Percentiles rank a stretch among this genome's conserved stretches.
phyloP scores from a whole-genome alignment of 2,797 vertebrate species.

The Accipiter superciliosus region DNA sequence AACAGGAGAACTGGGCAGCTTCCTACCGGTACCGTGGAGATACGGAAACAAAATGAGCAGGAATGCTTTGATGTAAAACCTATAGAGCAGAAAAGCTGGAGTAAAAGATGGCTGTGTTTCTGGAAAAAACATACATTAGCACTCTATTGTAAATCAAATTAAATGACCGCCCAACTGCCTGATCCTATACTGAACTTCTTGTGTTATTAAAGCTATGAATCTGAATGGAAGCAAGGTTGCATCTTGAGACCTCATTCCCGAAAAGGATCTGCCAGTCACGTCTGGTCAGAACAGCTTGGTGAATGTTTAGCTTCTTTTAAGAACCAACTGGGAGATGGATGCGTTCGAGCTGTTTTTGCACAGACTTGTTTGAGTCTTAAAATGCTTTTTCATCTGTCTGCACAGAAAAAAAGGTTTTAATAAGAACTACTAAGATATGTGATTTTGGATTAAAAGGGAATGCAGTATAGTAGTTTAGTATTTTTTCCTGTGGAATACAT shows the following conservation, averaged over 20 bases:
- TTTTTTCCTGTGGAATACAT: neutral
- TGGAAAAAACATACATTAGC: neutral
- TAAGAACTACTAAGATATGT: neutral
- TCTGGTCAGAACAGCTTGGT: slow-evolving; percentile 20
- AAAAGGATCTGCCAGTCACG: slow-evolving; percentile 14
- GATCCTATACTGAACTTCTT: neutral
- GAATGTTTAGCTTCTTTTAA: slow-evolving; percentile 32
- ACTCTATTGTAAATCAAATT: neutral
- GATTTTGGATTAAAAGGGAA: neutral
- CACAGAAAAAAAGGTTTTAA: neutral
- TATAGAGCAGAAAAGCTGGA: neutral
- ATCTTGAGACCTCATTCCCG: neutral
- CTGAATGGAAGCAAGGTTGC: neutral
- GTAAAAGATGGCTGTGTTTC: neutral
- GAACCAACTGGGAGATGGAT: slow-evolving; percentile 22
- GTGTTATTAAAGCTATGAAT: slow-evolving; percentile 19
- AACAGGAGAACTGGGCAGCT: neutral
- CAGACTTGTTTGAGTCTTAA: slow-evolving; percentile 29
- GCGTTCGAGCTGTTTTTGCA: neutral
- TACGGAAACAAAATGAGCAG: neutral
- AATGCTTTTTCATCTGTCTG: slow-evolving; percentile 32
- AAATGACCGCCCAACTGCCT: neutral
- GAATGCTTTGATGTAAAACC: neutral
- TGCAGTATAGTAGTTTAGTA: neutral
- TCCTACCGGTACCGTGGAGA: neutral